Base-by-base conservation (phyloP, 2,797 vertebrate genomes). In the Gymnothorax javanicus region DNA sequence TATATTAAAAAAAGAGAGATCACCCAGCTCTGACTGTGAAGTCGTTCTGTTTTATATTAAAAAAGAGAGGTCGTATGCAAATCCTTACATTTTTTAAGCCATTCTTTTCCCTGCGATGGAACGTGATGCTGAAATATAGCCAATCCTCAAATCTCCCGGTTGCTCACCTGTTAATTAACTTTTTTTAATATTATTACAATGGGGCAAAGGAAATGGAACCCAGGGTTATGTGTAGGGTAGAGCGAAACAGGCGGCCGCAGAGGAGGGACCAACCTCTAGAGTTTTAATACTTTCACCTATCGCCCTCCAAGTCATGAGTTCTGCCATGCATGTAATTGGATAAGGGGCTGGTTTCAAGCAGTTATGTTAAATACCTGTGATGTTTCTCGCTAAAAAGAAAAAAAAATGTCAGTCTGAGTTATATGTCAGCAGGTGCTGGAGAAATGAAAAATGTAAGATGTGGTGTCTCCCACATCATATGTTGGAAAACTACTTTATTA, bases 241-340 rank as follows among this genome's bases (percentile, higher is more conserved):
- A 64, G 20, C 27, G 43, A 83, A 60, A 67, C 15, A 54, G 83
- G 83, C 52, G 67, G 4, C 33, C 15, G 11, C 13, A 7, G n/a
- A 11, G 20, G 33, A 88, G 58, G 12, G 33, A 88, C 79, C 84
- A 79, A 90, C 91, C 95, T 93, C 92, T 57, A 89, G 94, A 93
- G 94, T 92, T 91, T 91, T 89, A 91, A 92, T 89, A 91, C 92
- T 94, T 92, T 92, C 92, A 93, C 94, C 92, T 91, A 93, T 88
- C 92, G 91, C 91, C 93, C 83, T 93, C 94, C 87, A 58, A 93
- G 92, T 93, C 92, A 90, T 91, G 90, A 88, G 93, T 91, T 94
- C 93, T 92, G 89, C 87, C 64, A 91, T 92, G 94, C 91, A 95
- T 95, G 93, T 95, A 95, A 96, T 96, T 95, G 95, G 94, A 94